Evolutionary conservation across 2,113 vertebrate genomes (phyloP), one percentile per base, ranked within the genome.

Genomic region (Mesoclemmys tuberculata): DNA sequence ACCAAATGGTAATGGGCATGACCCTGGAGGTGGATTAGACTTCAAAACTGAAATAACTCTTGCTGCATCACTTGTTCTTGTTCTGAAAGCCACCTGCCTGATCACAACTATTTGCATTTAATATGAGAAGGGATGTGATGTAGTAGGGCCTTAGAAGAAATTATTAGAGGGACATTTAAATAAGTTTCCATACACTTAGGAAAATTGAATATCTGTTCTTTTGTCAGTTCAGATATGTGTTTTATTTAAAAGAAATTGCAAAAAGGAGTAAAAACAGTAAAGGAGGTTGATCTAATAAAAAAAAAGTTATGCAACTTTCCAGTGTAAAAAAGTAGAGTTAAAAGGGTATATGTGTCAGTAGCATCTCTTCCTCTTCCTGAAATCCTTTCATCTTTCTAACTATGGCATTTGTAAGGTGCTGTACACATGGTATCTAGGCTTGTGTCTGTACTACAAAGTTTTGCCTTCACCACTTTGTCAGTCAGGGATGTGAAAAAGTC

Each of bases 1-100:
- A 77, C 7, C 75, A 82, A 92, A 55, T 85, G 0, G 3, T 61
- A 77, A 44, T 0, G 0, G 78, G 44, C 0, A 0, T 84, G 90
- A 80, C 0, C 24, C 64, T 44, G 10, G 88, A 46, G 46, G 51
- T 93, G 90, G 84, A 94, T n/a, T 13, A 79, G 24, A 84, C 90
- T 82, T 85, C 61, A 82, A 8, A 77, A 44, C 77, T 89, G 90
- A 91, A 94, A 48, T 54, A 96, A 61, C 16, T 90, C 77, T 29
- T 84, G 48, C 77, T 85, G 38, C 51, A 52, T 85, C 51, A 31
- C 41, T 89, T 88, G 31, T 8, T 84, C 79, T 49, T 85, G 74
- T 29, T 87, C 14, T 79, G 0, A 24, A 85, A 82, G 56, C 84
- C 86, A 35, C 19, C 54, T 75, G 4, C 9, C 6, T 87, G 84